These are phyloP conservation scores for Xanthorhoe spadicearia DNA, from an alignment of 2,888 invertebrate genomes.

Conservation along the genomic window DNA sequence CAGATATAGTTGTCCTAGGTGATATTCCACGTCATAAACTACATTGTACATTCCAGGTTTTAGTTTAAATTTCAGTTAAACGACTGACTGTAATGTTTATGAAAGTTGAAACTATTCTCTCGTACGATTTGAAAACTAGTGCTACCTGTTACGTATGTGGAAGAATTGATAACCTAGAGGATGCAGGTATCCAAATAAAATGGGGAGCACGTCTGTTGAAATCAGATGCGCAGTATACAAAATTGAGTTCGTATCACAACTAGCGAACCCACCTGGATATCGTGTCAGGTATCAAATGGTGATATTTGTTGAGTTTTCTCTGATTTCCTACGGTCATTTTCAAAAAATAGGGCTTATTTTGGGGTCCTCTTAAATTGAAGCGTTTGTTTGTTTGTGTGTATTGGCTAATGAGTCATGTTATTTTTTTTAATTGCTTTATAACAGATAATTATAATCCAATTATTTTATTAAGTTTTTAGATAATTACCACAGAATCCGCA, in stretches of 20 bases:
- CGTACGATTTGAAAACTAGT: neutral
- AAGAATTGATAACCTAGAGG: conserved; percentile 38
- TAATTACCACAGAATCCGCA: neutral
- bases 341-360: neutral
- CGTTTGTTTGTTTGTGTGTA: no score
- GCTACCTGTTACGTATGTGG: conserved; percentile 32
- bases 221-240: conserved; percentile 34
- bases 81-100: no score
- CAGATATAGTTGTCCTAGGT: no score
- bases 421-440: neutral
- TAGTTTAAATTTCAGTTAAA: no score
- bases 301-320: neutral
- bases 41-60: no score
- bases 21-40: no score
- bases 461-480: no score
- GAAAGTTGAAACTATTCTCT: no score
- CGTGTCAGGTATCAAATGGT: neutral
- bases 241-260: conserved; percentile 34
- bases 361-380: no score
- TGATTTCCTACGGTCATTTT: neutral
- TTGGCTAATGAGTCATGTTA: neutral
- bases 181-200: conserved; percentile 42
- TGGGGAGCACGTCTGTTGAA: conserved; percentile 36
- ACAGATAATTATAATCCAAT: neutral
- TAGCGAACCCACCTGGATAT: conserved; percentile 12